A percentile compares a stretch with the other conserved stretches of the same genome.
phyloP scores from a whole-genome alignment of 2,888 invertebrate genomes.

The Lutraria lutraria region DNA sequence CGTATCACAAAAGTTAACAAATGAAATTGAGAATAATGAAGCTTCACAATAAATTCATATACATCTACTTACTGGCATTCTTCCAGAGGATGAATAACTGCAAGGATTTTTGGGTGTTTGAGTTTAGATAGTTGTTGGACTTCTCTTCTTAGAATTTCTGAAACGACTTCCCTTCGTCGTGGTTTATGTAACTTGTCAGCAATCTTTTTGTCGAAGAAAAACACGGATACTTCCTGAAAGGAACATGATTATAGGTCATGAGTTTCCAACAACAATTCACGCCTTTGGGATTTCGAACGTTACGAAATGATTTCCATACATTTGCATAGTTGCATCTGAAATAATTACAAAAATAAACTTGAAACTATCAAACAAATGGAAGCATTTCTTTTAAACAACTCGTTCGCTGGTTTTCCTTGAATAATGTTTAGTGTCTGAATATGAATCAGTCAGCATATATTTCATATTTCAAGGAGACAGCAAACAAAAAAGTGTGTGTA shows the following conservation, averaged over 20 bases:
- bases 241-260: neutral
- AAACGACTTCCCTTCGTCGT: constrained; percentile 95
- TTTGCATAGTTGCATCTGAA: too few relatives aligned
- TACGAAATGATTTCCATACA: neutral
- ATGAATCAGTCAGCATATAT: too few relatives aligned
- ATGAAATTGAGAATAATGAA: too few relatives aligned
- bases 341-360: too few relatives aligned
- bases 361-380: too few relatives aligned
- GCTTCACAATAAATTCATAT: too few relatives aligned
- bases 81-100: constrained; percentile 88
- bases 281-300: neutral
- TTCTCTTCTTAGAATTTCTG: constrained; percentile 94
- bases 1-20: too few relatives aligned
- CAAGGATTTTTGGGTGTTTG: constrained; percentile 94
- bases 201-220: constrained; percentile 96
- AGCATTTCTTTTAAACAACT: too few relatives aligned
- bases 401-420: too few relatives aligned
- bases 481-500: too few relatives aligned
- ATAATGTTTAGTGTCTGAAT: too few relatives aligned
- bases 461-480: too few relatives aligned
- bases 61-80: constrained; percentile 86
- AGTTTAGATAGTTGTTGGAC: constrained; percentile 93
- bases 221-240: constrained; percentile 95
- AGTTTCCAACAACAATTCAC: neutral
- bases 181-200: constrained; percentile 97